phyloP scores from a whole-genome alignment of 2,888 invertebrate species.

The Lampropteryx suffumata region DNA sequence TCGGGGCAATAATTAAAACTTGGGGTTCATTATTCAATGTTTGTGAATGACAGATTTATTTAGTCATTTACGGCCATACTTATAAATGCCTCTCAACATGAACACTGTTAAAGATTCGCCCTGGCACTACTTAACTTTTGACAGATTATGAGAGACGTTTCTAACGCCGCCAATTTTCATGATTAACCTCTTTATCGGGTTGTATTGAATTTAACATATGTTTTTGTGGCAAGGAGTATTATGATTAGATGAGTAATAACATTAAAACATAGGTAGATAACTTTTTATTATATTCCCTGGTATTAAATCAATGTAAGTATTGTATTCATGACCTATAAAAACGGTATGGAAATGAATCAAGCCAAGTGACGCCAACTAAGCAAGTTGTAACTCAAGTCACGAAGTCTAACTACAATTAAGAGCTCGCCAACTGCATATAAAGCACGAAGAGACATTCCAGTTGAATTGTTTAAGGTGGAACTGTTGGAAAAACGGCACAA shows the following conservation, averaged over 20 bases:
- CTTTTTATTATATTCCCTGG: too few species aligned
- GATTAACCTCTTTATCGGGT: too few species aligned
- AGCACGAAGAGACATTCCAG: constrained; percentile 62
- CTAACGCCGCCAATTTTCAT: too few species aligned
- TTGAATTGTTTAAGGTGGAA: constrained; percentile 49
- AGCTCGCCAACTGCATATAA: constrained; percentile 67
- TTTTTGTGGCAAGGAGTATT: too few species aligned
- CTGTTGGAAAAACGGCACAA: constrained; percentile 52
- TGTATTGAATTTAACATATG: too few species aligned
- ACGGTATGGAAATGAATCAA: constrained; percentile 30
- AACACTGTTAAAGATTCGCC: too few species aligned
- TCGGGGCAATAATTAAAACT: constrained; percentile 77
- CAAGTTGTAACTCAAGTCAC: constrained; percentile 61
- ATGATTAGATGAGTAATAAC: too few species aligned
- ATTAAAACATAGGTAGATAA: too few species aligned
- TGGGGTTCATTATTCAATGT: constrained; percentile 66
- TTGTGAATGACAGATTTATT: constrained; percentile 64
- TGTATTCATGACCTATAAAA: constrained; percentile 23
- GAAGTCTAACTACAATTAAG: constrained; percentile 70
- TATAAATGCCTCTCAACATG: too few species aligned
- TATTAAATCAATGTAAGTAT: not conserved
- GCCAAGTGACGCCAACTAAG: constrained; percentile 41
- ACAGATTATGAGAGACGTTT: too few species aligned
- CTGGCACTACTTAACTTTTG: too few species aligned
- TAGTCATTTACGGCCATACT: too few species aligned